Base-by-base conservation (phyloP, 2,888 invertebrate species). In the Mimas tiliae region DNA sequence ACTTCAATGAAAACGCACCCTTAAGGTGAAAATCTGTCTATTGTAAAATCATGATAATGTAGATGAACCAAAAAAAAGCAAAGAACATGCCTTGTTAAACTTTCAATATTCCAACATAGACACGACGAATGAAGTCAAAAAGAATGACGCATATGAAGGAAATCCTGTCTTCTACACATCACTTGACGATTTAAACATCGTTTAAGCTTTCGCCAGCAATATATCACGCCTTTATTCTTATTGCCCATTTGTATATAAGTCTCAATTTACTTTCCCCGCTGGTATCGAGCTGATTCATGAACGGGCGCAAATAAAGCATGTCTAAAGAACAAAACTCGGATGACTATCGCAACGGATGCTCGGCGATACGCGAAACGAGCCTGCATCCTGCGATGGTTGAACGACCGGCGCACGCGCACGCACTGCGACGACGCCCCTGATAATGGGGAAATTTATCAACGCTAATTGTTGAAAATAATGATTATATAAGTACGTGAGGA, bases 301-400 rank as follows among this genome's bases (percentile, higher is more conserved):
- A 63, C 63, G 63, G 38, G 7, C 12, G 53, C 53, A 63, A 33
- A 58, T 27, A 63, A 52, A 50, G 19, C 63, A 34, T 45, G 63
- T 53, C 53, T 62, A 62, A 38, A 53, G 63, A 55, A 58, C 58
- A 58, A 58, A 58, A 58, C 58, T 63, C 53, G 63, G 53, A 38
- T 47, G 58, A 67, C 73, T 86, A 86, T 87, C 85, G 75, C 72
- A 76, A 73, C 87, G 87, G 87, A 87, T 83, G 84, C 80, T 67
- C 72, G 67, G 68, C 77, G 87, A 88, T 88, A 86, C 78, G 81
- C 80, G 73, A 80, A 81, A 81, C 80, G 79, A 79, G 81, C 78
- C 75, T 82, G 77, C 83, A 86, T 88, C 87, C 87, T 87, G 87
- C 82, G 73, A 73, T 75, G 75, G 87, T 84, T 85, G 78, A 86